Evolutionary conservation across 2,888 invertebrate genomes (phyloP).

Genomic region (Limnephilus lunatus): DNA sequence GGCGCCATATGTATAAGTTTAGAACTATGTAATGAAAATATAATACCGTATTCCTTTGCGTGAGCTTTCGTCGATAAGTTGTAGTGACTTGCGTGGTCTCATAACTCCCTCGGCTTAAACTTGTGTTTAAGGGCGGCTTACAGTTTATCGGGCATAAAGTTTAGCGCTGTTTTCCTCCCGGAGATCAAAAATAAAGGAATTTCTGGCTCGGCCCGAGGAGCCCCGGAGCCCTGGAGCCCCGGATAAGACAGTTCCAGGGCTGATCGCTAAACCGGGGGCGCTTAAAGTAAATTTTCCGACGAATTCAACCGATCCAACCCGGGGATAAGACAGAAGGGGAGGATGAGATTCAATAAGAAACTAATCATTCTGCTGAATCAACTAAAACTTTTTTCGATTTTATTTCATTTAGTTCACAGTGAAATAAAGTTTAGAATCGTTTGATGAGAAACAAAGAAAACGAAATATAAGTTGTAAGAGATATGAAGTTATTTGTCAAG

Average conservation of each 20-base stretch:
- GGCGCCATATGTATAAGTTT: background rate
- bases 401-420: background rate
- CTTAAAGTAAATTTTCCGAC: background rate
- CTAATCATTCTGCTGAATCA: background rate
- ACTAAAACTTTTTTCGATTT: background rate
- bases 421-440: background rate
- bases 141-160: conserved; percentile 44
- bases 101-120: conserved; percentile 13
- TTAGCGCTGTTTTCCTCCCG: background rate
- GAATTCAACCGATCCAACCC: background rate
- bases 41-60: background rate
- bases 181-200: conserved; percentile 40
- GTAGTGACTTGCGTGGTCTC: background rate
- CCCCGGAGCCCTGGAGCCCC: conserved; percentile 11
- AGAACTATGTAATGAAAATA: background rate
- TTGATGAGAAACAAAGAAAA: background rate
- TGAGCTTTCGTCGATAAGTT: background rate
- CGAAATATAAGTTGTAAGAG: background rate
- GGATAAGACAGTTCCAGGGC: background rate
- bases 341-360: background rate
- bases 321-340: background rate
- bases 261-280: background rate
- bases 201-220: background rate
- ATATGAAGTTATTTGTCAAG: too few relatives aligned
- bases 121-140: conserved; percentile 37